These are phyloP conservation scores for Diarsia mendica DNA, from an alignment of 2,888 invertebrate species.

Conservation along the genomic window DNA sequence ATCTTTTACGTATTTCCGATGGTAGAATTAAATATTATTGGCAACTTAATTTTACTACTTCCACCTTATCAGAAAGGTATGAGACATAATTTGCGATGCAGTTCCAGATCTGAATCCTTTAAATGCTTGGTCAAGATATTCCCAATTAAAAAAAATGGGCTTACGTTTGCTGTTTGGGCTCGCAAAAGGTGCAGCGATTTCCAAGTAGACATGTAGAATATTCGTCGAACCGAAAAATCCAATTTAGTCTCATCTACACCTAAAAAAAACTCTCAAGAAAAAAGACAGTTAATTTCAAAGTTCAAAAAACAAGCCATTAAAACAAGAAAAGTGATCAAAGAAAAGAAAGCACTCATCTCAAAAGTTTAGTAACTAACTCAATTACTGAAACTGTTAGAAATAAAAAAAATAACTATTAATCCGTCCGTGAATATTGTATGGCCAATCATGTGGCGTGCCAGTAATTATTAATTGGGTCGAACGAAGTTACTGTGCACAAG, in stretches of 20 bases:
- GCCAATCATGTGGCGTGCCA: conserved; percentile 37
- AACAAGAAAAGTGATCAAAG: conserved; percentile 53
- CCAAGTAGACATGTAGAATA: background rate
- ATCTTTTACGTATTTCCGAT: background rate
- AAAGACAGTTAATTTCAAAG: conserved; percentile 16
- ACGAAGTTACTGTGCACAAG: conserved; percentile 26
- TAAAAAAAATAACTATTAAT: conserved; percentile 58
- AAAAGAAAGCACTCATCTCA: conserved; percentile 22
- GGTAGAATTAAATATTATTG: background rate
- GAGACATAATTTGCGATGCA: background rate
- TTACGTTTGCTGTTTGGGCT: background rate
- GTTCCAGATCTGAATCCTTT: background rate
- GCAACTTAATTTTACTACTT: background rate
- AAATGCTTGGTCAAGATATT: background rate
- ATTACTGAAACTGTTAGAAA: conserved; percentile 43
- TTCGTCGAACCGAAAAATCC: conserved; percentile 2
- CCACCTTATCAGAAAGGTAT: background rate
- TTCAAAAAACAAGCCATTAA: conserved; percentile 41
- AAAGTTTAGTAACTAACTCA: conserved; percentile 40
- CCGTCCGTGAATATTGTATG: conserved; percentile 51
- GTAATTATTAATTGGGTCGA: conserved; percentile 54
- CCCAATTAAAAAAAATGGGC: background rate
- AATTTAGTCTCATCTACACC: conserved; percentile 6
- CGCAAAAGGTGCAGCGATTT: background rate
- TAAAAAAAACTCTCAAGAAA: background rate